Evolutionary conservation across 2,888 invertebrate genomes (phyloP), one percentile per base, ranked within the genome.

Genomic region (Aricia artaxerxes): DNA sequence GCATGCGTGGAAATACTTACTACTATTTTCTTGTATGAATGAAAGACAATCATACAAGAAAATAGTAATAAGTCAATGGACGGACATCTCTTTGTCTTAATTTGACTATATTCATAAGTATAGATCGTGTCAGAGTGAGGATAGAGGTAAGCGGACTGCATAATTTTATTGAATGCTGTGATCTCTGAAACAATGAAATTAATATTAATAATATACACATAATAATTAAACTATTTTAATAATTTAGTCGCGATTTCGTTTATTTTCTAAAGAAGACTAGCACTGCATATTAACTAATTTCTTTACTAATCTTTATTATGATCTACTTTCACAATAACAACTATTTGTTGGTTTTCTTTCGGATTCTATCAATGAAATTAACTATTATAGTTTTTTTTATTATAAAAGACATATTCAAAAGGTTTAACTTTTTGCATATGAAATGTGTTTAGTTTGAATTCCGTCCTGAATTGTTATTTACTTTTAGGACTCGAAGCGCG

Each of bases 171-270:
- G 31, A 64, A 24, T 69, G 35, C 31, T 69, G 69, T 69, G 69
- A 69, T 69, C 69, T 69, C 69, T 69, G 69, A 69, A 69, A 35
- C 13, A 69, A 38, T 69, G 24, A 31, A 69, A 69, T 31, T 69
- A 4, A 69, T 35, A 38, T 38, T 35, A 35, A 35, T 35, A 35
- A 35, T 24, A 24, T 24, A 24, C 24, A 24, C 24, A 13, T 31
- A 2, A 31, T n/a, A 35, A 64, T 53, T 53, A 13, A 64, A 64
- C 3, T 64, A 64, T 9, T 31, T 31, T 24, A 61, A 61, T 61
- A 16, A 60, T 16, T 61, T 64, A 64, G 31, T 31, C 9, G 24
- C 24, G 24, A 38, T 38, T 16, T 38, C 4, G 1, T 38, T 69
- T 35, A 0, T 11, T 69, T 69, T 69, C 5, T 2, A 4, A 35